Evolutionary conservation across 1,140 invertebrate genomes (phyloP).

Genomic region (Cephus cinctus): DNA sequence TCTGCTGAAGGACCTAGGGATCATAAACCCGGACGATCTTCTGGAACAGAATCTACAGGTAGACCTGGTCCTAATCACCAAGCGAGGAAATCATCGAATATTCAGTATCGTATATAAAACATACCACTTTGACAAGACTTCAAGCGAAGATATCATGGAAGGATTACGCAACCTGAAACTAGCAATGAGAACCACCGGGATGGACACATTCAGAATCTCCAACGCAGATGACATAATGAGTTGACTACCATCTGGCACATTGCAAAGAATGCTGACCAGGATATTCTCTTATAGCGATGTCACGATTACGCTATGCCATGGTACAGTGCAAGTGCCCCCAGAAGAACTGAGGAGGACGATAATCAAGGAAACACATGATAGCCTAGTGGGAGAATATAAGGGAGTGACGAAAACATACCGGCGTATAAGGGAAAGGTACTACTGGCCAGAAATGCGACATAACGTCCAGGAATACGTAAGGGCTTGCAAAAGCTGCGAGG

Average conservation of each 20-base stretch:
- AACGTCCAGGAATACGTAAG: conserved; percentile 11
- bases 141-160: neutral
- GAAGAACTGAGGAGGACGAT: conserved; percentile 3
- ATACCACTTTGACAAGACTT: neutral
- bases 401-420: conserved; percentile 15
- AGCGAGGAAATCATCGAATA: neutral
- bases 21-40: neutral
- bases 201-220: neutral
- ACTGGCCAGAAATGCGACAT: conserved; percentile 11
- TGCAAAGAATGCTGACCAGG: neutral
- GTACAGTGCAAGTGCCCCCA: conserved; percentile 11
- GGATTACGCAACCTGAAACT: neutral
- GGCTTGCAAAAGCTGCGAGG: conserved; percentile 13
- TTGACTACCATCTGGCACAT: neutral
- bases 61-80: neutral
- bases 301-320: conserved; percentile 13
- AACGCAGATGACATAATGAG: neutral
- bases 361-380: conserved; percentile 21
- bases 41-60: neutral
- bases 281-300: conserved; percentile 4
- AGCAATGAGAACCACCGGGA: neutral
- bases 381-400: conserved; percentile 11
- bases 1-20: neutral
- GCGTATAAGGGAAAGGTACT: conserved; percentile 13
- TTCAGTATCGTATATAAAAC: conserved; percentile 3